Evolutionary conservation across 1,140 invertebrate genomes (phyloP), one percentile per base, ranked within the genome.

Genomic region (Parapsyche elsis): DNA sequence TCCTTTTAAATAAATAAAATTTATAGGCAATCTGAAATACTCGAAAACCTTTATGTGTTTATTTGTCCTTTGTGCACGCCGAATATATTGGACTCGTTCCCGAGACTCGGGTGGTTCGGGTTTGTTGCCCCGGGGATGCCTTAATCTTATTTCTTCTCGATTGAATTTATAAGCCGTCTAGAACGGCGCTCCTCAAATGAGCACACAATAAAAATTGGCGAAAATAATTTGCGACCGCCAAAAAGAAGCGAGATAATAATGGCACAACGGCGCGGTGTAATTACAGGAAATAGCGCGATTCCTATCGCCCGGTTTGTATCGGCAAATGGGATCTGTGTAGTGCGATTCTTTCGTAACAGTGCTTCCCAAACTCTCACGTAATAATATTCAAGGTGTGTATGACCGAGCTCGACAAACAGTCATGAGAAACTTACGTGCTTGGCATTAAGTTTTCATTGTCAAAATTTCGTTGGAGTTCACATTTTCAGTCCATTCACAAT

Each of bases 61-160:
- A 26, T 67, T 67, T 67, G 64, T 67, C 64, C 57, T 61, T 61
- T 61, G 57, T 61, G 57, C 9, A 7, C 16, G 30, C 57, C 1
- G 1, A 61, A 61, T 61, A 21, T 61, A 61, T 61, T 61, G 57
- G 57, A 0, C 57, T 9, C 16, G 9, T 67, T 26, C 21, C 19
- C 64, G 10, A 53, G 10, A 14, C 64, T 1, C 2, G 21, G 23
- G 9, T 67, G n/a, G n/a, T 67, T 24, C 10, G 21, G 23, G 64
- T 67, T 67, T 67, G 64, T 67, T 67, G 64, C 23, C 64, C 64
- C 12, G 23, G 23, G 64, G 64, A 23, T 10, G 23, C 10, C 59
- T 26, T 23, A 23, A 26, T 67, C 64, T 67, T 26, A 67, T 67
- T 67, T 67, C 24, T 24, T 67, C 64, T 26, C 21, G 10, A 14